Conservation (phyloP, 2,888 invertebrate species). For the Adela reaumurella region DNA sequence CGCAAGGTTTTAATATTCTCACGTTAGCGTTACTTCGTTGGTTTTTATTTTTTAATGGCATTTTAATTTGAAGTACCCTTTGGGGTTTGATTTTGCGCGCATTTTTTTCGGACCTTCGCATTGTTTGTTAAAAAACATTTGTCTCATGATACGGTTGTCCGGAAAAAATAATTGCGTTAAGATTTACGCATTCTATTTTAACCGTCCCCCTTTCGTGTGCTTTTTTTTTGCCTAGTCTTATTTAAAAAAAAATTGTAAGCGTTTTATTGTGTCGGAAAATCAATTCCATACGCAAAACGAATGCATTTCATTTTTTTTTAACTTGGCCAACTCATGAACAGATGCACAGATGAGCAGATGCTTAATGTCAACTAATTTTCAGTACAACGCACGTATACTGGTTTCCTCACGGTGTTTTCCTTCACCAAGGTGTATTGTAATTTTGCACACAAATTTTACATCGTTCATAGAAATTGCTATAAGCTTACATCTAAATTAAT, state of each 20-base stretch:
- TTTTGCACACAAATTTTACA: too few relatives aligned
- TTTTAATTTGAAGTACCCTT: conserved; percentile 55
- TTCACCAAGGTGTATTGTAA: too few relatives aligned
- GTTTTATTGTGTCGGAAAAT: too few relatives aligned
- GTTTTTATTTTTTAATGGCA: conserved; percentile 44
- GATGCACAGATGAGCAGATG: too few relatives aligned
- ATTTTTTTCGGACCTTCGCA: conserved; percentile 25
- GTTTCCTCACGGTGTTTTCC: too few relatives aligned
- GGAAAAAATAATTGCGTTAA: conserved; percentile 47
- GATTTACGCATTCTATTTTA: conserved; percentile 36
- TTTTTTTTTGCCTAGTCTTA: background rate
- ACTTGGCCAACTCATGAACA: too few relatives aligned
- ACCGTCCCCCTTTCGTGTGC: background rate
- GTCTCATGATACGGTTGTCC: conserved; percentile 51
- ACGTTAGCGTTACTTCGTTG: conserved; percentile 32
- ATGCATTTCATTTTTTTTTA: too few relatives aligned
- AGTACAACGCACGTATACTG: too few relatives aligned
- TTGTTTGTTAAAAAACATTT: conserved; percentile 51
- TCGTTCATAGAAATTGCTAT: too few relatives aligned
- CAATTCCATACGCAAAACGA: too few relatives aligned
- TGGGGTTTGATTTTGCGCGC: conserved; percentile 45
- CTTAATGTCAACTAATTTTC: too few relatives aligned
- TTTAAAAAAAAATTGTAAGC: conserved; percentile 2
- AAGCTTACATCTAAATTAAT: too few relatives aligned
- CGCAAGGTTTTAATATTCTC: conserved; percentile 44